Evolutionary conservation across 2,888 invertebrate genomes (phyloP).

Genomic region (Myopa testacea): DNA sequence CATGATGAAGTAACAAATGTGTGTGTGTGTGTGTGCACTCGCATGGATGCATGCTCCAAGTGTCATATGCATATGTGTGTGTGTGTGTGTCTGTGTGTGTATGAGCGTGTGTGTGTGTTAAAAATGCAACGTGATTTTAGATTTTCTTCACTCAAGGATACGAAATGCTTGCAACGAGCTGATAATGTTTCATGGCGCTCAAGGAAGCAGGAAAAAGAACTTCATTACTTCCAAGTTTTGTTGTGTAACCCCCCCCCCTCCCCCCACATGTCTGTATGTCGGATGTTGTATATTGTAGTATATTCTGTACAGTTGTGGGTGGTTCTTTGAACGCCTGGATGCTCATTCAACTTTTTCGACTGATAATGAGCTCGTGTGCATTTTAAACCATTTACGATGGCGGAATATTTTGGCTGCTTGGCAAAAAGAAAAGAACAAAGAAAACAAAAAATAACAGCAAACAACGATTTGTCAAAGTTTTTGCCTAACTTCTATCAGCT

Average conservation of each 20-base stretch:
- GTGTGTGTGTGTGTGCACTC: slow-evolving; percentile 32
- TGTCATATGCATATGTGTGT: neutral
- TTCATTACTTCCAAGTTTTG: slow-evolving; percentile 34
- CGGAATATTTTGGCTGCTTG: neutral
- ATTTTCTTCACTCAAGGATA: slow-evolving; percentile 50
- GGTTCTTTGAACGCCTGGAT: slow-evolving; percentile 6
- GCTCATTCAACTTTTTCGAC: slow-evolving; percentile 28
- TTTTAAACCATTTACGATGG: neutral
- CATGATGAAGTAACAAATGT: slow-evolving; percentile 33
- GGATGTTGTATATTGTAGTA: neutral
- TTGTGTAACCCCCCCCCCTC: neutral
- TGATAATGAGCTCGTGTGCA: slow-evolving; percentile 31
- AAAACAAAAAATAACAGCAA: neutral
- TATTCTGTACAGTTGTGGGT: neutral
- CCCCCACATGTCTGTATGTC: neutral
- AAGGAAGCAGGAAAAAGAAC: slow-evolving; percentile 38
- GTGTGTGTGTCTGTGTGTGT: slow-evolving; percentile 39
- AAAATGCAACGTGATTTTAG: slow-evolving; percentile 42
- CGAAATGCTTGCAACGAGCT: slow-evolving; percentile 64
- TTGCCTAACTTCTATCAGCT: slow-evolving; percentile 5
- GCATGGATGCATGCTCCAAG: slow-evolving; percentile 19
- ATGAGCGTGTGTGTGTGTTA: slow-evolving; percentile 37
- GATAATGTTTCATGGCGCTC: slow-evolving; percentile 54
- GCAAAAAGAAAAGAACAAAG: neutral
- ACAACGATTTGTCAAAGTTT: slow-evolving; percentile 24